A percentile compares a stretch with the other conserved stretches of the same genome.
Evolutionary conservation across 2,888 invertebrate species (phyloP).

Genomic region (Conomelus anceps): DNA sequence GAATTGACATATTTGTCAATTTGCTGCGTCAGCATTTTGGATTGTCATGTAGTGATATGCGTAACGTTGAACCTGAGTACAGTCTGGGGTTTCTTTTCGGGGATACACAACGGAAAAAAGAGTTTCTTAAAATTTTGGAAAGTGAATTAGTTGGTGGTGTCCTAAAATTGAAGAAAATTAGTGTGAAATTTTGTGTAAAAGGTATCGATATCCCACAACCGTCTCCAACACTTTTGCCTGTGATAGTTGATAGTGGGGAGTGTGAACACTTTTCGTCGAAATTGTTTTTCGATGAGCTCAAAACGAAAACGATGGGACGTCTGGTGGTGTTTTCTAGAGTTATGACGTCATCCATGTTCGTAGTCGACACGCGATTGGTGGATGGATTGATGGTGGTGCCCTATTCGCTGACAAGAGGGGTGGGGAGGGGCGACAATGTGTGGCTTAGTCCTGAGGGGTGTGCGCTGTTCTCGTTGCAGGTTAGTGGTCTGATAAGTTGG

Average conservation of each 20-base stretch:
- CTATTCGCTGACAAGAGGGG: constrained; percentile 63
- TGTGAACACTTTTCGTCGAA: background rate
- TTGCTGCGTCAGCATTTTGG: background rate
- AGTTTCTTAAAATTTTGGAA: background rate
- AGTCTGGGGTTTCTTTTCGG: background rate
- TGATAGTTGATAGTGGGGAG: background rate
- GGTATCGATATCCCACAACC: background rate
- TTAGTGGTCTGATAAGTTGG: too few relatives aligned
- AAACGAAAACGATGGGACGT: constrained; percentile 66
- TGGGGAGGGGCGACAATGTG: constrained; percentile 65
- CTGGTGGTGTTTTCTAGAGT: constrained; percentile 76
- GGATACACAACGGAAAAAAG: background rate
- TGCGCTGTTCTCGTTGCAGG: constrained; percentile 82
- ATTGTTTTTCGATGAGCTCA: constrained; percentile 53
- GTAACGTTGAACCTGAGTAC: background rate
- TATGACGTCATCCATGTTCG: constrained; percentile 65
- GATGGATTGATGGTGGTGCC: constrained; percentile 77
- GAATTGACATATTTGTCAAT: background rate
- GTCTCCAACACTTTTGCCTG: background rate
- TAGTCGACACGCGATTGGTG: constrained; percentile 53
- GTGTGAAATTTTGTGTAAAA: background rate
- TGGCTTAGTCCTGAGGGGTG: constrained; percentile 92
- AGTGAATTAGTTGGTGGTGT: background rate
- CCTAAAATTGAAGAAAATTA: background rate
- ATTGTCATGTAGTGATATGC: background rate